Evolutionary conservation across 1,140 invertebrate species (phyloP).

Genomic region (Scaptomyza graminum): DNA sequence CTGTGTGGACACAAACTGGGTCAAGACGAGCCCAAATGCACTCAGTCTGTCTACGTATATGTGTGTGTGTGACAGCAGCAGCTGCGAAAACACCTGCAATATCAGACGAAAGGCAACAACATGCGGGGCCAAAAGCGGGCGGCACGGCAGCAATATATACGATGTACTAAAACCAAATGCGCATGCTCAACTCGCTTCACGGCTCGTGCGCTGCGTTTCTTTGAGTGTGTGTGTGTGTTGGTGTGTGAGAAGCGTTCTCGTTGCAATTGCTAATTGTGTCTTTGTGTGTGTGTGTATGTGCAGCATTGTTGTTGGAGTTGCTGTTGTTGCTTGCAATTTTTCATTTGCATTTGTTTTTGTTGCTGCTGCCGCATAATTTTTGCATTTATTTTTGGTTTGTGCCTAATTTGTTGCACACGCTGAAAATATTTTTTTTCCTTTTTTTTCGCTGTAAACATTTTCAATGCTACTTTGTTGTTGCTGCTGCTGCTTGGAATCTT

Average conservation of each 20-base stretch:
- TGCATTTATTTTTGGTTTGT: constrained; percentile 67
- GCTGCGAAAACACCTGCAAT: constrained; percentile 29
- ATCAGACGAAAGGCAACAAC: constrained; percentile 5
- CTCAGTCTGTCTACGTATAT: constrained; percentile 29
- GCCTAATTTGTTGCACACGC: constrained; percentile 73
- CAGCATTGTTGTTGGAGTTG: constrained; percentile 65
- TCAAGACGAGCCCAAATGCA: constrained; percentile 69
- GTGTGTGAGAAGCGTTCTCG: constrained; percentile 3
- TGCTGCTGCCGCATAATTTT: constrained; percentile 23
- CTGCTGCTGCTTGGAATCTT: constrained; percentile 16
- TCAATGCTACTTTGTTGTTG: constrained; percentile 11
- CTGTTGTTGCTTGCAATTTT: constrained; percentile 25
- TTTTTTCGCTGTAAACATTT: constrained; percentile 27
- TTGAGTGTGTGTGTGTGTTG: constrained; percentile 11
- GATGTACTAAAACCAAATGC: not conserved
- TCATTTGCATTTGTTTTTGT: constrained; percentile 10
- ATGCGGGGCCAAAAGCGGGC: not conserved
- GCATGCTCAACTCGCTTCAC: constrained; percentile 30
- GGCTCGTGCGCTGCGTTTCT: constrained; percentile 54
- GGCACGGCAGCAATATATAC: constrained; percentile 12
- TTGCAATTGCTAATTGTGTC: constrained; percentile 4
- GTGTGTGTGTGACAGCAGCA: constrained; percentile 32
- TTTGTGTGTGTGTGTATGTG: constrained; percentile 23
- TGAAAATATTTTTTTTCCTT: constrained; percentile 52
- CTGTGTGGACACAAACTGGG: constrained; percentile 54